Percentiles rank a stretch among this genome's conserved stretches.
These are phyloP conservation scores for Penaeus japonicus DNA, from an alignment of 1,140 invertebrate genomes.

Conservation along the genomic window DNA sequence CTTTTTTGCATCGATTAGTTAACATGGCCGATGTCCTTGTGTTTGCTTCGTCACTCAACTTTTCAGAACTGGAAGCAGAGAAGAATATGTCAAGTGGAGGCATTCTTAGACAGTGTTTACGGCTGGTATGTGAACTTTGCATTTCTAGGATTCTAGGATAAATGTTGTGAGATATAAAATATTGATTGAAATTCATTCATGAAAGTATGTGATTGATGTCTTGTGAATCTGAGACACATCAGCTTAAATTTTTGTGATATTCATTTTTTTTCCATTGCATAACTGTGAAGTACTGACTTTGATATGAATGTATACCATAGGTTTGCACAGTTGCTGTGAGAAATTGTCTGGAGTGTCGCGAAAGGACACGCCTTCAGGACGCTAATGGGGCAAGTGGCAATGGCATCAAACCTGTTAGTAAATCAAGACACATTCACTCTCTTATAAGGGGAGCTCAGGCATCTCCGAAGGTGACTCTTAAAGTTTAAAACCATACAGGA, in stretches of 20 bases:
- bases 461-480: conserved; percentile 79
- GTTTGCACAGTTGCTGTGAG: conserved; percentile 97
- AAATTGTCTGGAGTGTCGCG: conserved; percentile 98
- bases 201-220: neutral
- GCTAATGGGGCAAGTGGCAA: conserved; percentile 44
- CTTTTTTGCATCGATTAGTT: conserved; percentile 94
- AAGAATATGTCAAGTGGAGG: conserved; percentile 99
- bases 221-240: neutral
- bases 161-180: neutral
- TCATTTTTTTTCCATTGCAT: neutral
- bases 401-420: conserved; percentile 66
- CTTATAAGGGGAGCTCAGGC: conserved; percentile 86
- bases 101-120: conserved; percentile 93
- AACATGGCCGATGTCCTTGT: conserved; percentile 98
- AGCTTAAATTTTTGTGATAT: neutral
- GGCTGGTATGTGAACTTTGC: conserved; percentile 81
- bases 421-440: conserved; percentile 80
- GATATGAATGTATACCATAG: conserved; percentile 65
- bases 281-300: neutral
- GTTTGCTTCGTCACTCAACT: conserved; percentile 96
- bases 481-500: neutral
- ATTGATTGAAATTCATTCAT: neutral
- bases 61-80: conserved; percentile 96
- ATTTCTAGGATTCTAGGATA: neutral
- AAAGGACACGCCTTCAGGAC: conserved; percentile 75